Percentiles rank a stretch among this genome's conserved stretches.
Conservation (phyloP, 2,797 vertebrate genomes). For the Linurgus olivaceus region DNA sequence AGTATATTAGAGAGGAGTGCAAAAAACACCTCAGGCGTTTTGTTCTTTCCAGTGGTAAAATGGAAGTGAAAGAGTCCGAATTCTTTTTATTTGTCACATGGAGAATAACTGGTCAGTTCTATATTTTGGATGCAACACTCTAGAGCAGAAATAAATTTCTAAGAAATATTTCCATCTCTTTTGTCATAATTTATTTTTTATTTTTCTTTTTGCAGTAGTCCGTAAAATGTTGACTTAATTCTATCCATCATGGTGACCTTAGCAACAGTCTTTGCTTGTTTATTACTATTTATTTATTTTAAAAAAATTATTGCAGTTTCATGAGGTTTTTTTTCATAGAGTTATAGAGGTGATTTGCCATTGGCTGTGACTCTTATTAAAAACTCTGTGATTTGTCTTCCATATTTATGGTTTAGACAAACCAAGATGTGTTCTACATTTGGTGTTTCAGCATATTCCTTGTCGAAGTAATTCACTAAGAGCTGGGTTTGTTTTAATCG, state of each 20-base stretch:
- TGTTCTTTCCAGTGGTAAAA: not conserved
- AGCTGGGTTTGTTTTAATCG: not conserved
- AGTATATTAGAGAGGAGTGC: not conserved
- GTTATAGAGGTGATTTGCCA: not conserved
- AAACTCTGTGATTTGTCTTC: not conserved
- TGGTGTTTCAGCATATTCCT: not conserved
- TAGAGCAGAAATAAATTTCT: not conserved
- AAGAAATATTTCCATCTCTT: not conserved
- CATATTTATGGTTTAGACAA: not conserved
- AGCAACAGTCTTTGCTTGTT: not conserved
- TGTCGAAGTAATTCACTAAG: not conserved
- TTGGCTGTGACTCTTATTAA: not conserved
- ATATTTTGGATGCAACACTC: not conserved
- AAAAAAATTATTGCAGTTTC: not conserved
- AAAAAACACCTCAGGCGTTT: not conserved
- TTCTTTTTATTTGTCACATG: not conserved
- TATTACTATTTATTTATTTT: not conserved
- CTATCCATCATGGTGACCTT: not conserved
- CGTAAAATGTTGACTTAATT: not conserved
- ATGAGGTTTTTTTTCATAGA: not conserved
- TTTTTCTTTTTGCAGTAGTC: not conserved
- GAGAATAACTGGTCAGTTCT: not conserved
- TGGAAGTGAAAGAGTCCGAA: not conserved
- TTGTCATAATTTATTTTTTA: not conserved
- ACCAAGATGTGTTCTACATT: not conserved